These are phyloP conservation scores for Caenorhabditis angaria DNA, from an alignment of 2,888 invertebrate genomes.

Conservation along the genomic window DNA sequence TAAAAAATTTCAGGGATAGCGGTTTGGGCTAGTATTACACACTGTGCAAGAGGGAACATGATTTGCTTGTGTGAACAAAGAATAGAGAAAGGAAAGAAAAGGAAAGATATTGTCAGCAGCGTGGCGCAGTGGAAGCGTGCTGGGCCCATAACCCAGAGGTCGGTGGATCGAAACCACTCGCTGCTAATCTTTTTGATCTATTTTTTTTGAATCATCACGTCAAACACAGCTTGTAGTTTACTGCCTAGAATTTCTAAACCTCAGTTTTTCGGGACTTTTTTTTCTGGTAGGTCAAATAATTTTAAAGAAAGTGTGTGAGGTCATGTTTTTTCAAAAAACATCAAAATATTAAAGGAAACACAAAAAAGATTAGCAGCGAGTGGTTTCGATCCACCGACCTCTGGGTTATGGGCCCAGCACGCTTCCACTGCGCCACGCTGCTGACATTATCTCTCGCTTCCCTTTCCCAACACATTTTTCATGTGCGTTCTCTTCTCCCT, in stretches of 20 bases:
- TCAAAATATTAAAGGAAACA: neutral
- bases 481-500: too few relatives aligned
- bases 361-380: slow-evolving; percentile 54
- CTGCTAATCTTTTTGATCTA: slow-evolving; percentile 47
- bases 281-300: too few relatives aligned
- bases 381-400: slow-evolving; percentile 81
- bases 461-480: too few relatives aligned
- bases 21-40: too few relatives aligned
- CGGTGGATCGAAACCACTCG: slow-evolving; percentile 77
- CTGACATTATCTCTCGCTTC: too few relatives aligned
- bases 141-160: slow-evolving; percentile 90
- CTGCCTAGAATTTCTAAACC: too few relatives aligned
- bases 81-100: too few relatives aligned
- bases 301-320: neutral
- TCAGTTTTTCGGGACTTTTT: too few relatives aligned
- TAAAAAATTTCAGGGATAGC: too few relatives aligned
- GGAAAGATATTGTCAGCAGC: slow-evolving; percentile 78
- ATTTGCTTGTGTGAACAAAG: too few relatives aligned
- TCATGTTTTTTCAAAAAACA: neutral
- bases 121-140: slow-evolving; percentile 86
- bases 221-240: too few relatives aligned
- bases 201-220: neutral
- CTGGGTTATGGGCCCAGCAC: slow-evolving; percentile 88
- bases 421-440: slow-evolving; percentile 86
- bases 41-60: too few relatives aligned